Evolutionary conservation across 1,140 invertebrate genomes (phyloP), one percentile per base, ranked within the genome.

Genomic region (Bombus superbus): DNA sequence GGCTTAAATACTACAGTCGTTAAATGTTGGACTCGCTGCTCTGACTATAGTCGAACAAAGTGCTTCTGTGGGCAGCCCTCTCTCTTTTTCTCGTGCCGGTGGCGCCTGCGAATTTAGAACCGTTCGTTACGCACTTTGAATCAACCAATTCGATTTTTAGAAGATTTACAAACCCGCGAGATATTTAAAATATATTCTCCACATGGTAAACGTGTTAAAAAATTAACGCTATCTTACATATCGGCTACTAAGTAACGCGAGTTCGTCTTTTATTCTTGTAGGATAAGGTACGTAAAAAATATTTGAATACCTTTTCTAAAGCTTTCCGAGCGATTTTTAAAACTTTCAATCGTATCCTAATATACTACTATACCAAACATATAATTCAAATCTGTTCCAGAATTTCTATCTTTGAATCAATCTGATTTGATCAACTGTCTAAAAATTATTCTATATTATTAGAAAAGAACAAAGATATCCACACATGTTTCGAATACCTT

Each of bases 1-100:
- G 62, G 59, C 66, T 64, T 90, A 85, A 76, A 88, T 71, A 69
- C 79, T 85, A 90, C 74, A 47, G 75, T 90, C 77, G 79, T 89
- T 75, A 80, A 89, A 81, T 71, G 78, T 82, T 68, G 72, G 44
- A 82, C 42, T 84, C 79, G 71, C 83, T 42, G 35, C 69, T 82
- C 64, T 42, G 73, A 87, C 77, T 79, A 90, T 40, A 47, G 78
- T 81, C 72, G 89, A 78, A 81, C 71, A 74, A 89, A 85, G 69
- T 79, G 78, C 85, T 82, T 85, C 77, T 64, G 57, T 69, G 77
- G 77, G 32, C 73, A 83, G 80, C 80, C 72, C 68, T 44, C 68
- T 44, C 75, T 69, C 75, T 85, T 68, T 80, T 76, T 40, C 59
- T 75, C 59, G 66, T 69, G 57, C 76, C 38, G 71, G 62, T 44